Conservation (phyloP, 2,113 vertebrate species). For the Chinchilla lanigera region DNA sequence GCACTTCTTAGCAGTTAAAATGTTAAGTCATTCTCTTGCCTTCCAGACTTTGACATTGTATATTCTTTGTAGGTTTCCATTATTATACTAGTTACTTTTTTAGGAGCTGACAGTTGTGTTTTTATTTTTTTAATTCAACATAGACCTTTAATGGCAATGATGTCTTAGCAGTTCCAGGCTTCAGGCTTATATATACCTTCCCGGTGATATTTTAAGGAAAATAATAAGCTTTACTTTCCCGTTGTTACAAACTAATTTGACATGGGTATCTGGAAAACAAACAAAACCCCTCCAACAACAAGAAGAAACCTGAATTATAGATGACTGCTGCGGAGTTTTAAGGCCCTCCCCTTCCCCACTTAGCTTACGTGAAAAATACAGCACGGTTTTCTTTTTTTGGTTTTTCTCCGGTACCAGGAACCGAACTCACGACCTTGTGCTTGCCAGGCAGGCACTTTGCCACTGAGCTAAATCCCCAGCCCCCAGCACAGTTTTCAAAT, state of each 20-base stretch:
- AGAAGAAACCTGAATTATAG: neutral
- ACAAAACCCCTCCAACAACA: neutral
- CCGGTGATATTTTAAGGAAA: slow-evolving; percentile 16
- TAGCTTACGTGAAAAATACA: slow-evolving; percentile 41
- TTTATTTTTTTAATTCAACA: neutral
- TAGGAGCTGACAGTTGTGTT: neutral
- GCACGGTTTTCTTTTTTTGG: too few relatives aligned
- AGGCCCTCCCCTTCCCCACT: neutral
- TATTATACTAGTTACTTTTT: neutral
- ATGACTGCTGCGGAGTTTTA: slow-evolving; percentile 22
- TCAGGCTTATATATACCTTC: neutral
- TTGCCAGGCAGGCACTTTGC: too few relatives aligned
- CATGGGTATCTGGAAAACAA: neutral
- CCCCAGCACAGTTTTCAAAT: neutral
- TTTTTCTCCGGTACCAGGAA: too few relatives aligned
- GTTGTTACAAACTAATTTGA: slow-evolving; percentile 43
- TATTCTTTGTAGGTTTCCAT: slow-evolving; percentile 1
- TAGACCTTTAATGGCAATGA: neutral
- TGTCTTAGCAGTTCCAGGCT: neutral
- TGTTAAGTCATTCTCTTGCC: neutral
- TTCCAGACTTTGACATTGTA: neutral
- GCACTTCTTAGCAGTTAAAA: neutral
- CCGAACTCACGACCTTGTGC: too few relatives aligned
- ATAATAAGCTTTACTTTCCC: neutral
- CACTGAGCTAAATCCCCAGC: too few relatives aligned